Conservation (phyloP, 2,113 vertebrate genomes). For the Chaenogobius annularis region DNA sequence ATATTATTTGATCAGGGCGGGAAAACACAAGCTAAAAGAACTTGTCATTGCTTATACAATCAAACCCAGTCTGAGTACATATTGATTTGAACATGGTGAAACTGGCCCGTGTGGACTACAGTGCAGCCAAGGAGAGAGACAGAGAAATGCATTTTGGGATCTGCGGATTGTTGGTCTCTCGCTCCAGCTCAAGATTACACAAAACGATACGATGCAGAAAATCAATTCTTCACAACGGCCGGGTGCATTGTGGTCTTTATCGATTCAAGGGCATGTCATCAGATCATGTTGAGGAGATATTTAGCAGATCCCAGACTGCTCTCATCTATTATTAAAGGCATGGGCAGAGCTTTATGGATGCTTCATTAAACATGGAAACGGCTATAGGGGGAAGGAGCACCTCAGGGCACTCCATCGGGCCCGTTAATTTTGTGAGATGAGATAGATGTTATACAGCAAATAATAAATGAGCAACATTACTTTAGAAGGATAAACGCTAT, state of each 20-base stretch:
- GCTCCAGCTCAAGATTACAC: slow-evolving; percentile 3
- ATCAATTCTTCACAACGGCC: slow-evolving; percentile 34
- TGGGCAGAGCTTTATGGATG: slow-evolving; percentile 36
- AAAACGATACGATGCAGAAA: slow-evolving; percentile 31
- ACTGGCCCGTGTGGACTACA: neutral
- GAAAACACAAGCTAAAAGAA: neutral
- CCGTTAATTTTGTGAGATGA: slow-evolving; percentile 10
- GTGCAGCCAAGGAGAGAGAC: neutral
- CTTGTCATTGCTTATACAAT: neutral
- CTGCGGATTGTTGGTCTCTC: slow-evolving; percentile 2
- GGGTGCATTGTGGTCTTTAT: slow-evolving; percentile 42
- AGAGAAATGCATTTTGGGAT: slow-evolving; percentile 4
- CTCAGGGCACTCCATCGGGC: slow-evolving; percentile 12
- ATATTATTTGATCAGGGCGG: neutral
- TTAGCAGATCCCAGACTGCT: slow-evolving; percentile 51
- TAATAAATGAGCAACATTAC: neutral
- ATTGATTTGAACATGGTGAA: slow-evolving; percentile 6
- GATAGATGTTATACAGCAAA: neutral
- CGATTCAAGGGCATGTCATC: slow-evolving; percentile 56
- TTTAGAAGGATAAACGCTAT: slow-evolving; percentile 32
- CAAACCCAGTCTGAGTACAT: neutral
- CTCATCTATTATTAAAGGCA: slow-evolving; percentile 66
- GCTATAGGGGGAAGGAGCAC: slow-evolving; percentile 8
- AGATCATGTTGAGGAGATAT: slow-evolving; percentile 57
- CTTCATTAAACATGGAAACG: slow-evolving; percentile 61